Evolutionary conservation across 37 sponge, comb jelly and placozoan genomes (phyloP).

Genomic region (Geodia barretti): DNA sequence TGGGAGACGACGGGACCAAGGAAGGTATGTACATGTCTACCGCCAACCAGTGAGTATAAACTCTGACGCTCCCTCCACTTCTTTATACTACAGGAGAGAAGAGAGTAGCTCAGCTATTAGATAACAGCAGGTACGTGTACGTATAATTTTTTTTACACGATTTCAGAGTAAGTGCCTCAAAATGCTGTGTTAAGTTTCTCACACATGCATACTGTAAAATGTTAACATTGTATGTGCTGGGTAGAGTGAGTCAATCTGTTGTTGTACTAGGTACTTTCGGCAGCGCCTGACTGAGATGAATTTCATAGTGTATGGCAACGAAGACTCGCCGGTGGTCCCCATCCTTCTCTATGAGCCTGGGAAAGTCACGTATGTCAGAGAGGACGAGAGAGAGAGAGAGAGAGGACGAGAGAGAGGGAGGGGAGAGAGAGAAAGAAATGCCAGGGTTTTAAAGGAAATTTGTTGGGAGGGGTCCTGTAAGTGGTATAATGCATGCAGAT

Average conservation of each 20-base stretch:
- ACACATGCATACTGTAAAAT: neutral
- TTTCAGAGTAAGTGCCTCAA: no score
- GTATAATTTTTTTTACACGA: no score
- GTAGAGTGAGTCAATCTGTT: neutral
- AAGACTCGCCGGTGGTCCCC: conserved; percentile 65
- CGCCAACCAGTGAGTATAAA: conserved; percentile 38
- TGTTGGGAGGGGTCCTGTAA: no score
- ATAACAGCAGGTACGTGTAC: conserved; percentile 74
- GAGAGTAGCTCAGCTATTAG: conserved; percentile 65
- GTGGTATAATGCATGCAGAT: no score
- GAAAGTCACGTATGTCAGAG: conserved; percentile 41
- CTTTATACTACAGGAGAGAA: conserved; percentile 40
- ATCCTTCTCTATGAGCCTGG: conserved; percentile 48
- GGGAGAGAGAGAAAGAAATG: no score
- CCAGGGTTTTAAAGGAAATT: no score
- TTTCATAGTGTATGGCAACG: conserved; percentile 87
- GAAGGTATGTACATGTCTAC: conserved; percentile 58
- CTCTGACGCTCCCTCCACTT: conserved; percentile 8
- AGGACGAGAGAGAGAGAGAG: no score
- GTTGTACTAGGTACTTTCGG: conserved; percentile 81
- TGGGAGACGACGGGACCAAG: conserved; percentile 92
- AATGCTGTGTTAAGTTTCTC: no score
- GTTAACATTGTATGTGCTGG: neutral
- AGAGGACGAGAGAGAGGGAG: no score
- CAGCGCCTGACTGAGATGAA: conserved; percentile 78